Conservation (phyloP, 1,140 invertebrate genomes). For the Dryas iulia region DNA sequence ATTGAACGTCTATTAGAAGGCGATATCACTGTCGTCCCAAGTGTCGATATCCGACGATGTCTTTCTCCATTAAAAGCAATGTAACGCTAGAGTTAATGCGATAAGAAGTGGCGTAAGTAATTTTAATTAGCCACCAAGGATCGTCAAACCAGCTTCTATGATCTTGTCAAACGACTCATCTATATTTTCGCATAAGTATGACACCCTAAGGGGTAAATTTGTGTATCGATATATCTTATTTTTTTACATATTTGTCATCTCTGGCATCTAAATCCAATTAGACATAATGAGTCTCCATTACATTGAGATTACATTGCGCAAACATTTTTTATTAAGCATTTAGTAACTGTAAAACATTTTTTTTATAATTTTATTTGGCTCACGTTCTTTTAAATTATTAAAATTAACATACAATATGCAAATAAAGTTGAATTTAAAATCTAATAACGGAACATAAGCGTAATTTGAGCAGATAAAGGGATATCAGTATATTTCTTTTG, state of each 20-base stretch:
- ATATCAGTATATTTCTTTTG: neutral
- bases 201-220: conserved; percentile 21
- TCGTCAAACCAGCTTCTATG: conserved; percentile 32
- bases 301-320: neutral
- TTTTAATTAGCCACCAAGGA: conserved; percentile 39
- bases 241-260: conserved; percentile 14
- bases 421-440: neutral
- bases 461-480: conserved; percentile 4
- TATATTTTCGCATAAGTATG: conserved; percentile 24
- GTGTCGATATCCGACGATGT: conserved; percentile 39
- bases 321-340: conserved; percentile 2
- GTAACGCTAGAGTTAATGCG: conserved; percentile 27
- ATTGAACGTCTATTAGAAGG: conserved; percentile 52
- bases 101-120: conserved; percentile 41
- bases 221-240: conserved; percentile 8
- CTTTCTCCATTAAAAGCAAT: conserved; percentile 32
- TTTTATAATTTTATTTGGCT: neutral
- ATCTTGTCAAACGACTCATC: conserved; percentile 26
- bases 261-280: conserved; percentile 18
- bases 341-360: conserved; percentile 2
- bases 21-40: conserved; percentile 53
- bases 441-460: neutral
- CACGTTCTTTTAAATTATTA: neutral
- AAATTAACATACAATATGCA: conserved; percentile 4
- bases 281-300: conserved; percentile 9